Percentiles rank a stretch among this genome's conserved stretches.
Conservation (phyloP, 2,797 vertebrate species). For the Macroramphosus scolopax region DNA sequence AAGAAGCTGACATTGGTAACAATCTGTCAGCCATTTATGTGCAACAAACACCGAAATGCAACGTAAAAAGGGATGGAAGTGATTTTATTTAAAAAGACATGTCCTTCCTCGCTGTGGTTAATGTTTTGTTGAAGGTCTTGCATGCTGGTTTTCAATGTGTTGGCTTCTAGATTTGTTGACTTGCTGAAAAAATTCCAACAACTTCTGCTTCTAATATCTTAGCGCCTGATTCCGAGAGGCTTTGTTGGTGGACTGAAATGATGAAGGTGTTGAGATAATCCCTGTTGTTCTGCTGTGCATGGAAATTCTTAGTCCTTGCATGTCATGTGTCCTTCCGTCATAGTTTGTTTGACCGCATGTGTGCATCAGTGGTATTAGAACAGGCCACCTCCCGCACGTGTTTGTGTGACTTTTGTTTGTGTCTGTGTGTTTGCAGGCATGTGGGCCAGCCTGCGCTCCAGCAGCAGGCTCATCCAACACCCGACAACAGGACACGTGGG, state of each 20-base stretch:
- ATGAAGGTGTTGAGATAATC: conserved; percentile 52
- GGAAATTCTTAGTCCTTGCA: conserved; percentile 53
- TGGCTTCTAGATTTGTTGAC: conserved; percentile 45
- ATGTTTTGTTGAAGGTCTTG: conserved; percentile 29
- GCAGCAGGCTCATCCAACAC: conserved; percentile 87
- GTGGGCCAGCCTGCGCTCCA: conserved; percentile 96
- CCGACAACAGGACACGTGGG: conserved; percentile 80
- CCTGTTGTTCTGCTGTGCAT: conserved; percentile 51
- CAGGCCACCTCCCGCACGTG: conserved; percentile 13
- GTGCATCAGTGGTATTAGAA: conserved; percentile 32
- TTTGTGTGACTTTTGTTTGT: conserved; percentile 40
- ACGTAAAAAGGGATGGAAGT: too few relatives aligned
- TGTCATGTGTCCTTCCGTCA: conserved; percentile 46
- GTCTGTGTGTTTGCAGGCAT: conserved; percentile 81
- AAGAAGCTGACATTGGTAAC: conserved; percentile 5
- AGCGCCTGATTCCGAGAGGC: conserved; percentile 14
- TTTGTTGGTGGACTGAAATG: conserved; percentile 44
- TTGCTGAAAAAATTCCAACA: conserved; percentile 42
- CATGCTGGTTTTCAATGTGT: conserved; percentile 49
- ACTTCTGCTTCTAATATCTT: conserved; percentile 63
- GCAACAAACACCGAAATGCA: neutral
- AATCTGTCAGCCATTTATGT: neutral
- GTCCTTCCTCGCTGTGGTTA: conserved; percentile 35
- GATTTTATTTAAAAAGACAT: neutral
- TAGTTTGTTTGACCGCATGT: conserved; percentile 60